A percentile compares a stretch with the other conserved stretches of the same genome.
Conservation (phyloP, 1,140 invertebrate species). For the Heliconius melpomene region DNA sequence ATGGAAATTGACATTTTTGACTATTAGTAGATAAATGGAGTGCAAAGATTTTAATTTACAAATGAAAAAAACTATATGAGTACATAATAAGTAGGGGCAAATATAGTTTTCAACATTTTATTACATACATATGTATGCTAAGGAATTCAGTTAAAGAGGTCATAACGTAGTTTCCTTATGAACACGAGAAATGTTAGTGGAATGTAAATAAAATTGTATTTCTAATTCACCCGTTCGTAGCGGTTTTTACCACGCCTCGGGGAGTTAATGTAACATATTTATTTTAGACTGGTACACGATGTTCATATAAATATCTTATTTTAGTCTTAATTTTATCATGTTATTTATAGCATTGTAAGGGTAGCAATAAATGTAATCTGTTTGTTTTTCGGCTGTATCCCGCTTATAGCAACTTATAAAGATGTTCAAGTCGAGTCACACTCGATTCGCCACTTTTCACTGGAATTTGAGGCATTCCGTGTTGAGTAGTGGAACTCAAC, state of each 20-base stretch:
- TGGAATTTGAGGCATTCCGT: too few relatives aligned
- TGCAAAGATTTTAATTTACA: not conserved
- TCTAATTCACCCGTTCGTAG: slow-evolving; percentile 14
- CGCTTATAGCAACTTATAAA: too few relatives aligned
- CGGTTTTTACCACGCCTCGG: slow-evolving; percentile 2
- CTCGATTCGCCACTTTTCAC: too few relatives aligned
- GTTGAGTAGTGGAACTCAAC: too few relatives aligned
- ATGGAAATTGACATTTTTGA: not conserved
- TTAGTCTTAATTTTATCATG: not conserved
- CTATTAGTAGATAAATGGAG: not conserved
- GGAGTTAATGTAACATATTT: slow-evolving; percentile 4
- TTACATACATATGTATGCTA: not conserved
- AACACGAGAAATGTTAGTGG: slow-evolving; percentile 14
- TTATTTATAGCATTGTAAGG: too few relatives aligned
- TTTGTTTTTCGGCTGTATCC: too few relatives aligned
- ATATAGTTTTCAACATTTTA: slow-evolving; percentile 9
- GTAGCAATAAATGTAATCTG: too few relatives aligned
- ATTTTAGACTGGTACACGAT: not conserved
- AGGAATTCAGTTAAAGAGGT: slow-evolving; percentile 14
- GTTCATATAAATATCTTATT: not conserved
- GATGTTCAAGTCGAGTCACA: too few relatives aligned
- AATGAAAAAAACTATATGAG: not conserved
- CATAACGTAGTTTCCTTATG: slow-evolving; percentile 17
- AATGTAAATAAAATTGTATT: slow-evolving; percentile 25
- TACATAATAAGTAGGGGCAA: not conserved